These are phyloP conservation scores for Aleiodes alternator DNA, from an alignment of 2,888 invertebrate species.

Conservation along the genomic window DNA sequence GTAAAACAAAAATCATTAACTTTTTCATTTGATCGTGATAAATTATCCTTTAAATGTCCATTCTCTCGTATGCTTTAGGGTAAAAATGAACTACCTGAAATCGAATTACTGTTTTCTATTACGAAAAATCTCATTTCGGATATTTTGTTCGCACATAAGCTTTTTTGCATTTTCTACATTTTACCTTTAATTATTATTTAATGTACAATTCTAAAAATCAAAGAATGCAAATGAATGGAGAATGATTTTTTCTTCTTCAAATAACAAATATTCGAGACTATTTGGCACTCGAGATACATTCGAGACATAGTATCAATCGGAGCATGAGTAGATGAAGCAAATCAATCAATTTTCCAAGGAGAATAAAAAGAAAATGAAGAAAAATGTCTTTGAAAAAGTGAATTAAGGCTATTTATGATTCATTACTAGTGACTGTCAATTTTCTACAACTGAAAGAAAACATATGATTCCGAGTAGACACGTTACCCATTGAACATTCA, in stretches of 20 bases:
- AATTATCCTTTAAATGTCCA: too few species aligned
- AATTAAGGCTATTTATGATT: constrained; percentile 16
- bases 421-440: constrained; percentile 3
- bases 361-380: constrained; percentile 6
- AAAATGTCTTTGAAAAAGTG: constrained; percentile 13
- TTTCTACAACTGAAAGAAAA: not conserved
- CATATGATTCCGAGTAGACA: constrained; percentile 52
- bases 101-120: too few species aligned
- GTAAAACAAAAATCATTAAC: too few species aligned
- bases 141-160: too few species aligned
- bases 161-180: too few species aligned
- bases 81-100: too few species aligned
- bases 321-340: constrained; percentile 16
- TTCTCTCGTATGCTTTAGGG: too few species aligned
- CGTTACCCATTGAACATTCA: constrained; percentile 35
- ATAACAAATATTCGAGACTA: constrained; percentile 34
- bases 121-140: too few species aligned
- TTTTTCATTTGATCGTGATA: too few species aligned
- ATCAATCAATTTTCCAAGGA: not conserved
- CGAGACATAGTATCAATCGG: constrained; percentile 61
- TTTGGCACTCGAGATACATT: constrained; percentile 63
- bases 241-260: not conserved
- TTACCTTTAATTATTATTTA: too few species aligned
- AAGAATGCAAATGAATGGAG: too few species aligned
- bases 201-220: too few species aligned